These are phyloP conservation scores for Neosalanx taihuensis DNA, from an alignment of 2,797 vertebrate genomes.

Conservation along the genomic window DNA sequence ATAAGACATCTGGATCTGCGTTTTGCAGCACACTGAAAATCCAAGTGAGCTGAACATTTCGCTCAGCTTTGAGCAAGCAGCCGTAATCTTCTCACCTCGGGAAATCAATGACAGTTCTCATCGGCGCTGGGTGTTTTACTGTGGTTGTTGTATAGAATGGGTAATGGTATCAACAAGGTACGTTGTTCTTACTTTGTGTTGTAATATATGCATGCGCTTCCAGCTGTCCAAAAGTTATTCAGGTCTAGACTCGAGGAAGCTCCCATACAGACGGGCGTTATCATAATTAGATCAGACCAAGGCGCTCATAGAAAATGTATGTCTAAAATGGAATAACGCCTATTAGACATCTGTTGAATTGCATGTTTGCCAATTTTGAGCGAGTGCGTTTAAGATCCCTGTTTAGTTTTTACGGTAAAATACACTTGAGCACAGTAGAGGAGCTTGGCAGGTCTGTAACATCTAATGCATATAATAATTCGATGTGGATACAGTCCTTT, in stretches of 20 bases:
- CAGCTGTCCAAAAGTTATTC: background rate
- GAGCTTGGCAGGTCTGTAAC: background rate
- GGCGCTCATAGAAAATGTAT: too few relatives aligned
- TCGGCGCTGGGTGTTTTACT: background rate
- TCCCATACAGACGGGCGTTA: too few relatives aligned
- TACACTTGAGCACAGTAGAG: background rate
- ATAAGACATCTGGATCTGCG: slow-evolving; percentile 34
- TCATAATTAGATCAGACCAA: too few relatives aligned
- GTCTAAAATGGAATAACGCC: too few relatives aligned
- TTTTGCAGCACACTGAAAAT: slow-evolving; percentile 22
- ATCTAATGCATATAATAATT: too few relatives aligned
- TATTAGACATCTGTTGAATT: too few relatives aligned
- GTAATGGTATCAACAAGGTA: slow-evolving; percentile 80
- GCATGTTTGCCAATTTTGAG: background rate
- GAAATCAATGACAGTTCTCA: background rate
- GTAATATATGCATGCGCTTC: slow-evolving; percentile 13
- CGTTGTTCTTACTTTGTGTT: background rate
- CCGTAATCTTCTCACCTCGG: background rate
- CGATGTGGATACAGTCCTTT: too few relatives aligned
- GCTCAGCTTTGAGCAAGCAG: background rate
- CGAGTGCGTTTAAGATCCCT: background rate
- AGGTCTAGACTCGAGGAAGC: background rate
- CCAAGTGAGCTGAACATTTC: background rate
- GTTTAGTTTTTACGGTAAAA: background rate
- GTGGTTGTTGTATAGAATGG: slow-evolving; percentile 58